Evolutionary conservation across 2,888 invertebrate species (phyloP), one percentile per base, ranked within the genome.

Genomic region (Branchipolynoe longqiensis): DNA sequence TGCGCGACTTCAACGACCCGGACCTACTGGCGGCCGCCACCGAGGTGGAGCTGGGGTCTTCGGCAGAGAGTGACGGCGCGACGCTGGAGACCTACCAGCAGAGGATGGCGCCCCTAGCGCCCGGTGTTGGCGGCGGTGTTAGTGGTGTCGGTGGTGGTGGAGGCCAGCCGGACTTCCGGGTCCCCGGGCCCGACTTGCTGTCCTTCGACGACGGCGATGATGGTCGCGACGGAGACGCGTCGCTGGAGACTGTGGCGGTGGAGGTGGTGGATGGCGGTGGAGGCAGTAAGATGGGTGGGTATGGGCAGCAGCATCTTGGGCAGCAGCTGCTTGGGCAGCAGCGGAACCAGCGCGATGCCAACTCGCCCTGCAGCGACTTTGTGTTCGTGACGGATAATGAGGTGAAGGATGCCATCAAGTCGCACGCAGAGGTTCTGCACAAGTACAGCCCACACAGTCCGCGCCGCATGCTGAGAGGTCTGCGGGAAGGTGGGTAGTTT

Each of bases 301-400:
- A n/a, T n/a, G 41, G 41, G 1, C 18, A 3, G 69, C 69, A 28
- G 6, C 38, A 36, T 1, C 64, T 18, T 1, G n/a, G n/a, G 22
- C 33, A 64, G 64, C 64, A 64, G n/a, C 38, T n/a, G 4, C 36
- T 31, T 18, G 38, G 41, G 40, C 62, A 18, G 14, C 40, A 83
- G n/a, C 12, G 18, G 22, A 40, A 54, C 2, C 33, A 38, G 95
- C 97, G 97, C 95, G 97, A 97, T 1, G 97, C 98, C 93, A 97
- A 97, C 0, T 97, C 97, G 92, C 95, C 98, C 28, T 97, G 97
- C 0, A 97, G 98, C 92, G 97, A 97, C 36, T 98, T 98, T 94
- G 97, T 97, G 0, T 95, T 98, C 89, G 95, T 98, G 41, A 90
- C 91, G 28, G 93, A 93, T 22, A 90, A 88, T 38, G 94, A 94